A percentile compares a stretch with the other conserved stretches of the same genome.
Evolutionary conservation across 1,140 invertebrate species (phyloP).

Genomic region (Venturia canescens): DNA sequence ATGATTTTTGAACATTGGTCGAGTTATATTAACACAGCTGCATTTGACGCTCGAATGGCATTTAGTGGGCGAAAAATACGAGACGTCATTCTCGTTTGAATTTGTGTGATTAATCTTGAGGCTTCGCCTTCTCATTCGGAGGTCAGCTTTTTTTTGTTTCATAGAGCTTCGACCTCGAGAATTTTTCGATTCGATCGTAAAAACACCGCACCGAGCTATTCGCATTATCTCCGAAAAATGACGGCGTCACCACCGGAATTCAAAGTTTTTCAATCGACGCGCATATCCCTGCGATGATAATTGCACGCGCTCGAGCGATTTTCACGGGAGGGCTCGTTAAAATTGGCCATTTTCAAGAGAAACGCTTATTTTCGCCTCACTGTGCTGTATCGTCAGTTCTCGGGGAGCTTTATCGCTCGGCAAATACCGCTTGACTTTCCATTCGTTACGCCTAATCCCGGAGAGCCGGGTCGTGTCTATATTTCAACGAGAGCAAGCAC

Average conservation of each 20-base stretch:
- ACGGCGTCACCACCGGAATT: neutral
- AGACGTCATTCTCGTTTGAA: no score
- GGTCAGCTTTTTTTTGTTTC: no score
- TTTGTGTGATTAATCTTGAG: no score
- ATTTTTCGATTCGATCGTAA: neutral
- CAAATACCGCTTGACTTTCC: conserved; percentile 34
- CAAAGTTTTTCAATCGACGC: neutral
- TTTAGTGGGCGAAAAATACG: no score
- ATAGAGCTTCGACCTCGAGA: no score
- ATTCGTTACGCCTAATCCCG: conserved; percentile 40
- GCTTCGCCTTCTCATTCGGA: no score
- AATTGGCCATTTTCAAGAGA: conserved; percentile 3
- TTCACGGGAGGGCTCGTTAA: neutral
- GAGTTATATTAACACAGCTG: no score
- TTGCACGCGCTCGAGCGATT: neutral
- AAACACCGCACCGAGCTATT: neutral
- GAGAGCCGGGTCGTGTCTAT: neutral
- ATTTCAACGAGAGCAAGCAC: neutral
- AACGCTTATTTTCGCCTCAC: neutral
- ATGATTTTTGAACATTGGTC: no score
- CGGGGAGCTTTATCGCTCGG: conserved; percentile 22
- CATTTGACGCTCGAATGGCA: no score
- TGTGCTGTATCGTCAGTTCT: neutral
- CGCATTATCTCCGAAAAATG: neutral
- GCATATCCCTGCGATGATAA: neutral